Conservation (phyloP, 1,140 invertebrate species). For the Eurosta solidaginis region DNA sequence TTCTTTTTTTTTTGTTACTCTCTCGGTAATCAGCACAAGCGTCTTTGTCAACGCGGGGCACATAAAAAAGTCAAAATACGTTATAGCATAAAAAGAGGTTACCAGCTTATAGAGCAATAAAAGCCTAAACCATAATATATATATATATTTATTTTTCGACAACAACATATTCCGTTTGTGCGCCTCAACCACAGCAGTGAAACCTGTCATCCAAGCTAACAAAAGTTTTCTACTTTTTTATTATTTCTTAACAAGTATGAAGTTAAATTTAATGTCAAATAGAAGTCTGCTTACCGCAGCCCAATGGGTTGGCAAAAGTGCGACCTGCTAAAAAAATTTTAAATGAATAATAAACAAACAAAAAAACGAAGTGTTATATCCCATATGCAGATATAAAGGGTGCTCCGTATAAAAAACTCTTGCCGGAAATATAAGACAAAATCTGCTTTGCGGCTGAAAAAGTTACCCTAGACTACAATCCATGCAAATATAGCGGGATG, state of each 20-base stretch:
- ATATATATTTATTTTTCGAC: not conserved
- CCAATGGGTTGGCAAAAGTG: not conserved
- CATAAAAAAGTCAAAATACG: not conserved
- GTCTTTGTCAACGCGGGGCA: not conserved
- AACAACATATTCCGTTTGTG: not conserved
- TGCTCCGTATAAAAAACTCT: no score
- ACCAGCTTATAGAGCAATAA: not conserved
- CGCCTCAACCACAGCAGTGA: not conserved
- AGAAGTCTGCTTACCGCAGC: not conserved
- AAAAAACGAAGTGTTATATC: not conserved
- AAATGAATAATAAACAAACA: not conserved
- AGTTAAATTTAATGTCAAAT: slow-evolving; percentile 14
- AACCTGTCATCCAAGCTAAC: not conserved
- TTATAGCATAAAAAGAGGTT: not conserved
- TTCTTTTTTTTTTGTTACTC: not conserved
- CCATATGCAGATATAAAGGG: no score
- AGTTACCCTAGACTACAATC: no score
- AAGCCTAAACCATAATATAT: not conserved
- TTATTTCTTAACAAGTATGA: not conserved
- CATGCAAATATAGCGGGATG: no score
- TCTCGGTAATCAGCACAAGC: not conserved
- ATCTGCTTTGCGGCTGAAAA: no score
- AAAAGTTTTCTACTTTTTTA: not conserved
- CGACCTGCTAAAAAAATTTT: not conserved
- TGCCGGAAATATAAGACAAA: no score